Evolutionary conservation across 2,113 vertebrate genomes (phyloP).

Genomic region (Stomatorhinus ivindoensis): DNA sequence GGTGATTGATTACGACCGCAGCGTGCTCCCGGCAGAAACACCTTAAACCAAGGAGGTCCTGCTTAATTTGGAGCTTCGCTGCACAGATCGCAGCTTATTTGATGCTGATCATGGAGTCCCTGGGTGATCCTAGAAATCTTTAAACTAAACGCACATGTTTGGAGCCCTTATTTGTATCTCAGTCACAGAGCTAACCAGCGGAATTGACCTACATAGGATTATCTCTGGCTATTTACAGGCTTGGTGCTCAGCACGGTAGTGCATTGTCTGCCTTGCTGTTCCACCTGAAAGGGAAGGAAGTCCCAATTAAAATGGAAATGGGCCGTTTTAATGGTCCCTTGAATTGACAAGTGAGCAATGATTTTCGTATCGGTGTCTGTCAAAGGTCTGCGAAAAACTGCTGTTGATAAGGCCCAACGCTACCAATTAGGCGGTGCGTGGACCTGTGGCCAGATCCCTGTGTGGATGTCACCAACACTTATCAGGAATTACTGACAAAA

Average conservation of each 20-base stretch:
- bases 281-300: conserved; percentile 64
- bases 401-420: conserved; percentile 98
- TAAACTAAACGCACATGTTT: conserved; percentile 50
- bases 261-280: conserved; percentile 45
- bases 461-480: conserved; percentile 89
- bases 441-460: conserved; percentile 84
- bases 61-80: conserved; percentile 74
- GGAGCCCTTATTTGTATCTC: conserved; percentile 52
- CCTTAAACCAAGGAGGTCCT: conserved; percentile 63
- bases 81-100: conserved; percentile 48
- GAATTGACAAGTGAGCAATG: conserved; percentile 99
- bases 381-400: conserved; percentile 96
- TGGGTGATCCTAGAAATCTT: conserved; percentile 47
- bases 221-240: conserved; percentile 37
- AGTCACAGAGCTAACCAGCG: conserved; percentile 47
- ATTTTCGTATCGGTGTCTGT: conserved; percentile 99
- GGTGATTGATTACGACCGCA: conserved; percentile 62
- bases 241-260: conserved; percentile 29
- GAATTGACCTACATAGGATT: conserved; percentile 62
- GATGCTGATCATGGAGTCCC: conserved; percentile 58
- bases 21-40: conserved; percentile 58
- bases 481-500: conserved; percentile 99
- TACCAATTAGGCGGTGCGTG: conserved; percentile 93
- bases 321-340: conserved; percentile 96
- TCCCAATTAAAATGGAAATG: conserved; percentile 97